phyloP scores from a whole-genome alignment of 2,113 vertebrate genomes.

The Columba janthina region DNA sequence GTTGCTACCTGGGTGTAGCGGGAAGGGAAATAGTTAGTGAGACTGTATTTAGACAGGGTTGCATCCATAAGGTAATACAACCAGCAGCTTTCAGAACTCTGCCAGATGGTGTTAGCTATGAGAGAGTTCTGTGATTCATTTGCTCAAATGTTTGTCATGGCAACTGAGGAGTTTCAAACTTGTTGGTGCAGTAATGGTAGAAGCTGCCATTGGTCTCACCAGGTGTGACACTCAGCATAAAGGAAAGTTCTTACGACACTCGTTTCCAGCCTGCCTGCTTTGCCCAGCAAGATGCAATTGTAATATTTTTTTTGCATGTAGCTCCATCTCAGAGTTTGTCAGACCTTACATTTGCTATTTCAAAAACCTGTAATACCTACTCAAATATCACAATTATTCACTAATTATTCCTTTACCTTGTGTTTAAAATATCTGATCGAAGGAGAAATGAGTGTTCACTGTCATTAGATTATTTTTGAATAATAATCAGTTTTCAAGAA shows the following conservation, averaged over 20 bases:
- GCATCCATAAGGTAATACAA: background rate
- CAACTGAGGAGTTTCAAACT: constrained; percentile 10
- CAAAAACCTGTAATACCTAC: background rate
- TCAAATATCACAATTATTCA: background rate
- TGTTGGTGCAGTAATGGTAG: background rate
- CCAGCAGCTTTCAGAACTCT: background rate
- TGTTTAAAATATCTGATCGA: background rate
- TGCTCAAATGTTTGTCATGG: constrained; percentile 19
- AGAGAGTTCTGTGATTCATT: constrained; percentile 28
- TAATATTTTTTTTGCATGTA: background rate
- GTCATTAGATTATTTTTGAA: background rate
- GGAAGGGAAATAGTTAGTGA: background rate
- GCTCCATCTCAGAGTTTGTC: background rate
- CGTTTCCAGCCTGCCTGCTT: background rate
- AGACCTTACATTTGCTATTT: background rate
- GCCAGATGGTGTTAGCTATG: constrained; percentile 28
- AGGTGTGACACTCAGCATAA: background rate
- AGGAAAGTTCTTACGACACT: background rate
- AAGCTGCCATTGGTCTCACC: background rate
- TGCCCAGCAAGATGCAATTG: background rate
- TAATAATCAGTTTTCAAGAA: background rate
- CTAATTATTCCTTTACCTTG: background rate
- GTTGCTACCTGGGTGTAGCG: background rate
- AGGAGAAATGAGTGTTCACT: background rate
- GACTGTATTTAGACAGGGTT: background rate